Base-by-base conservation (phyloP, 2,113 vertebrate genomes). In the Eretmochelys imbricata region DNA sequence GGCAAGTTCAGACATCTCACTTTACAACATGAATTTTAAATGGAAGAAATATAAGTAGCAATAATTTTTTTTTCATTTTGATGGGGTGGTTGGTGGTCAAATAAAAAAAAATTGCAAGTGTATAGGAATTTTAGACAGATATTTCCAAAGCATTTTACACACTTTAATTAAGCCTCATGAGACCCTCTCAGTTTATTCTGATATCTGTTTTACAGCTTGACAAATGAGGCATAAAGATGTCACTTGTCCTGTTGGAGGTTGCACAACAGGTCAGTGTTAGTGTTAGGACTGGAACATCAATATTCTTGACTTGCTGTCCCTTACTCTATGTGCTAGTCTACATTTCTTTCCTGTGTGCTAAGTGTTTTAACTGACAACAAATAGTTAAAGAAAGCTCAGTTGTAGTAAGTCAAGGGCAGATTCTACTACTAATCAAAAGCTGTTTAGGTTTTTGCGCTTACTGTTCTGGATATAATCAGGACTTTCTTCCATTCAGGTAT, bases 1-100 rank as follows among this genome's bases (percentile, higher is more conserved):
- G 89, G 84, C 42, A 65, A 89, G 89, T 90, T 95, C 93, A 84
- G 84, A 89, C 57, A 76, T 76, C 80, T 75, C 3, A 0, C 38
- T 90, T 90, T 93, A 82, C 31, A 62, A 81, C 50, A 87, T 76
- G 86, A 78, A 84, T 91, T 90, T 96, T 91, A 95, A 93, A 50
- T 42, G 50, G 91, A 55, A 91, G 85, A 91, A 89, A 75, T 19
- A 85, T 29, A 38, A 91, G 42, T 42, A 84, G 49, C 10, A 17
- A 81, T 85, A 5, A 4, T 76, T 84, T 85, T 65, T 76, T 35
- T 76, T 89, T 24, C 54, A 13, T 88, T 91, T 93, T 84, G 27
- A 19, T 51, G 22, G 42, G 22, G 24, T 42, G 31, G 81, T 0
- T 42, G 22, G 8, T 85, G 57, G 27, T 48, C 88, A 87, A 81